phyloP scores from a whole-genome alignment of 2,797 vertebrate species.

The Podarcis siculus region DNA sequence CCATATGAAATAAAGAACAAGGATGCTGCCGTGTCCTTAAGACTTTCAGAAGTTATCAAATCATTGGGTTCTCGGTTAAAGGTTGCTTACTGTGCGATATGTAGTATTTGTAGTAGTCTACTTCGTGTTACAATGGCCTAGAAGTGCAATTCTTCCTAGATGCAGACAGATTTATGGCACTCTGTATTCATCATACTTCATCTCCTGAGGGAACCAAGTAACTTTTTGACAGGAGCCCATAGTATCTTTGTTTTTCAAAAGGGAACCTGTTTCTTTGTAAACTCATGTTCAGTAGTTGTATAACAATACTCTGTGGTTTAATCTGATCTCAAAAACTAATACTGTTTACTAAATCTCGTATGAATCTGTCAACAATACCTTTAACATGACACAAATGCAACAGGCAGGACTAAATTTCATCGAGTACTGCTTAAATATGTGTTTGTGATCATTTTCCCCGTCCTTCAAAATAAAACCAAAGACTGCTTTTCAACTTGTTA shows the following conservation, averaged over 20 bases:
- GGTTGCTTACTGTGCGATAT: neutral
- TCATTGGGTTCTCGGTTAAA: neutral
- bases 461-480: neutral
- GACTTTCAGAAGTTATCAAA: neutral
- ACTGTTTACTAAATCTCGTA: slow-evolving; percentile 19
- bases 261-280: neutral
- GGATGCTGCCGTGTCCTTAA: neutral
- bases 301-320: slow-evolving; percentile 37
- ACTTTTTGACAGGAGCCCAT: neutral
- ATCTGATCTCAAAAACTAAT: slow-evolving; percentile 51
- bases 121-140: neutral
- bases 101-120: neutral
- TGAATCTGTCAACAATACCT: neutral
- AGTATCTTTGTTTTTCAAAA: neutral
- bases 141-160: neutral
- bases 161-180: neutral
- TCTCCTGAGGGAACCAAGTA: neutral
- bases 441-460: neutral
- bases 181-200: neutral
- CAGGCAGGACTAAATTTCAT: slow-evolving; percentile 14
- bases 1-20: neutral
- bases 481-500: slow-evolving; percentile 7
- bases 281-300: neutral
- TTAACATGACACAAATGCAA: slow-evolving; percentile 44
- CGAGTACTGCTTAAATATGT: slow-evolving; percentile 9